phyloP scores from a whole-genome alignment of 2,797 vertebrate genomes.

The Acanthis flammea region DNA sequence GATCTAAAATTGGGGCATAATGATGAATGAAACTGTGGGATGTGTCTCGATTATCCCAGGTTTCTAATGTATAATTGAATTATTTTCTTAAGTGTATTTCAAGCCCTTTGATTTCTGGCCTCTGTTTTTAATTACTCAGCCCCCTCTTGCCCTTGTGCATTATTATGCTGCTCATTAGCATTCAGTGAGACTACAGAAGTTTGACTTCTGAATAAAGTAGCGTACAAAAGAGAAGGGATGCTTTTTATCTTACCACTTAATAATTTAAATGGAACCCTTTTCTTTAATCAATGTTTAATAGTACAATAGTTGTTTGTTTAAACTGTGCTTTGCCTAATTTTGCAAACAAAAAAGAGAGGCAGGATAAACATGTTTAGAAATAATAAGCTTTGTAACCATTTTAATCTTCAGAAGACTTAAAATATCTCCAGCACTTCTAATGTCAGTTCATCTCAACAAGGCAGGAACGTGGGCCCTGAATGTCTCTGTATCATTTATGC shows the following conservation, averaged over 20 bases:
- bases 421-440: not conserved
- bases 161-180: slow-evolving; percentile 73
- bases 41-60: slow-evolving; percentile 49
- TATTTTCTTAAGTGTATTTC: slow-evolving; percentile 73
- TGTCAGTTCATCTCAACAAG: not conserved
- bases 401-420: slow-evolving; percentile 33
- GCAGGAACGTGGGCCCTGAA: not conserved
- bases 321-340: slow-evolving; percentile 20
- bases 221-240: slow-evolving; percentile 58
- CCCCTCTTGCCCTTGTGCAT: slow-evolving; percentile 67
- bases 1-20: slow-evolving; percentile 36
- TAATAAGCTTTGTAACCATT: slow-evolving; percentile 42
- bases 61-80: slow-evolving; percentile 69
- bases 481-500: slow-evolving; percentile 3
- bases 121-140: slow-evolving; percentile 75
- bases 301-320: slow-evolving; percentile 65
- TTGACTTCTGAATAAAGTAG: slow-evolving; percentile 72
- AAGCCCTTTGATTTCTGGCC: slow-evolving; percentile 68
- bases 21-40: slow-evolving; percentile 50
- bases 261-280: slow-evolving; percentile 58
- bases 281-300: slow-evolving; percentile 68
- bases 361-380: slow-evolving; percentile 47
- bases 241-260: slow-evolving; percentile 70
- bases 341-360: slow-evolving; percentile 47
- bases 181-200: slow-evolving; percentile 68